phyloP scores from a whole-genome alignment of 2,888 invertebrate genomes.

The Taphrorychus bicolor region DNA sequence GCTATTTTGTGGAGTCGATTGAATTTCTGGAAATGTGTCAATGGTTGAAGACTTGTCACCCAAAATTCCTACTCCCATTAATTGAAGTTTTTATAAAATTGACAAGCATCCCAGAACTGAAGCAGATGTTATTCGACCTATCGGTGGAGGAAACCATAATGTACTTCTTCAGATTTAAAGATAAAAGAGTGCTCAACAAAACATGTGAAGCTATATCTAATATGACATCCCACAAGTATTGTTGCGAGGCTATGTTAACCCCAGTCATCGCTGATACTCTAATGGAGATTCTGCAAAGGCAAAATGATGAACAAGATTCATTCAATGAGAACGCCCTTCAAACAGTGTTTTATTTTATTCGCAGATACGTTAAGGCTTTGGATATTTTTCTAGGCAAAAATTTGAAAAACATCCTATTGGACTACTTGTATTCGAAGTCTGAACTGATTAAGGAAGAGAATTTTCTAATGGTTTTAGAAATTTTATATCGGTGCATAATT shows the following conservation, averaged over 20 bases:
- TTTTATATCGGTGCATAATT: constrained; percentile 45
- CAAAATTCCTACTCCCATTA: constrained; percentile 42
- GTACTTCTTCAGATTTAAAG: constrained; percentile 46
- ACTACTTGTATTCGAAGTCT: constrained; percentile 46
- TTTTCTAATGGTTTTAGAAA: constrained; percentile 46
- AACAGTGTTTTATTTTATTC: constrained; percentile 48
- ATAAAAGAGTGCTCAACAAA: constrained; percentile 47
- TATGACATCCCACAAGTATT: constrained; percentile 51
- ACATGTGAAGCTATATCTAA: constrained; percentile 50
- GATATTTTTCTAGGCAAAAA: constrained; percentile 44
- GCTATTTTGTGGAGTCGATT: constrained; percentile 49
- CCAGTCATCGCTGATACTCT: constrained; percentile 47
- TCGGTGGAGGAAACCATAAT: constrained; percentile 51
- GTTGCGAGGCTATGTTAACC: constrained; percentile 52
- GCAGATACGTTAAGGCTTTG: constrained; percentile 46
- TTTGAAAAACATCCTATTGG: constrained; percentile 44
- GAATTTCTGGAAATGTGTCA: constrained; percentile 51
- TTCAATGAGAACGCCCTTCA: constrained; percentile 49
- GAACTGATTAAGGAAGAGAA: constrained; percentile 40
- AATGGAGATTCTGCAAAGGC: constrained; percentile 44
- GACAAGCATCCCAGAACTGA: constrained; percentile 46
- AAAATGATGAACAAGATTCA: constrained; percentile 46
- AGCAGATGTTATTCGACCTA: constrained; percentile 50
- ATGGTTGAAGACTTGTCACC: constrained; percentile 50
- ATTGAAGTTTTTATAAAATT: constrained; percentile 47